Conservation (phyloP, 2,113 vertebrate genomes). For the Nibea coibor region DNA sequence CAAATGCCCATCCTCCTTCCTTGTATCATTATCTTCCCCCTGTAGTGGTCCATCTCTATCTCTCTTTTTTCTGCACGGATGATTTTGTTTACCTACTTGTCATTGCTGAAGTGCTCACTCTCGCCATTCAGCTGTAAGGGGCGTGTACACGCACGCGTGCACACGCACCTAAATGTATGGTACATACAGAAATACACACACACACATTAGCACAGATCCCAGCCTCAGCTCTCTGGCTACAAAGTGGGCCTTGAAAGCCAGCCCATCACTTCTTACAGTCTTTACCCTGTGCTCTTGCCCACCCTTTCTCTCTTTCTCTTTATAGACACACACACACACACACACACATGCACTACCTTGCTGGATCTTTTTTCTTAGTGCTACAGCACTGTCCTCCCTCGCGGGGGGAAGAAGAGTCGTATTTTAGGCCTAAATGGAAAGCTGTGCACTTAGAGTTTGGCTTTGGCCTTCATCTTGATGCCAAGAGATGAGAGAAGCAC, state of each 20-base stretch:
- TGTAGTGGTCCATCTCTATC: slow-evolving; percentile 55
- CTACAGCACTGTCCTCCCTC: slow-evolving; percentile 55
- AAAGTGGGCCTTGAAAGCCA: slow-evolving; percentile 77
- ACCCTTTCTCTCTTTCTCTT: neutral
- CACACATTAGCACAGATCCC: slow-evolving; percentile 54
- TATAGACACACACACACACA: neutral
- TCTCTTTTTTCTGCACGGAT: slow-evolving; percentile 71
- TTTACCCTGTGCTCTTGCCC: slow-evolving; percentile 47
- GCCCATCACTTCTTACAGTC: slow-evolving; percentile 61
- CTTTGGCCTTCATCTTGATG: slow-evolving; percentile 74
- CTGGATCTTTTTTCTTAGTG: slow-evolving; percentile 44
- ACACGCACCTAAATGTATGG: slow-evolving; percentile 24
- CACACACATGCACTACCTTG: slow-evolving; percentile 26
- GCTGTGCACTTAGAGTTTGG: slow-evolving; percentile 78
- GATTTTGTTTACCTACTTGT: slow-evolving; percentile 81
- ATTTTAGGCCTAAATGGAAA: slow-evolving; percentile 78
- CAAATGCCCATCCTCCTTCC: slow-evolving; percentile 19
- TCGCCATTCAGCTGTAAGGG: slow-evolving; percentile 61
- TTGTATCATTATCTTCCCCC: slow-evolving; percentile 24
- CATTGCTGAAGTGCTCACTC: slow-evolving; percentile 76
- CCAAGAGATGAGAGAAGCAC: slow-evolving; percentile 70
- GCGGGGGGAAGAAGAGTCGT: slow-evolving; percentile 47
- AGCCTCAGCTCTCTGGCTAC: slow-evolving; percentile 61
- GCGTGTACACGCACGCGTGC: slow-evolving; percentile 28
- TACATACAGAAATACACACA: slow-evolving; percentile 43